Percentiles rank a stretch among this genome's conserved stretches.
These are phyloP conservation scores for Colletes collaris DNA, from an alignment of 2,888 invertebrate genomes.

Conservation along the genomic window DNA sequence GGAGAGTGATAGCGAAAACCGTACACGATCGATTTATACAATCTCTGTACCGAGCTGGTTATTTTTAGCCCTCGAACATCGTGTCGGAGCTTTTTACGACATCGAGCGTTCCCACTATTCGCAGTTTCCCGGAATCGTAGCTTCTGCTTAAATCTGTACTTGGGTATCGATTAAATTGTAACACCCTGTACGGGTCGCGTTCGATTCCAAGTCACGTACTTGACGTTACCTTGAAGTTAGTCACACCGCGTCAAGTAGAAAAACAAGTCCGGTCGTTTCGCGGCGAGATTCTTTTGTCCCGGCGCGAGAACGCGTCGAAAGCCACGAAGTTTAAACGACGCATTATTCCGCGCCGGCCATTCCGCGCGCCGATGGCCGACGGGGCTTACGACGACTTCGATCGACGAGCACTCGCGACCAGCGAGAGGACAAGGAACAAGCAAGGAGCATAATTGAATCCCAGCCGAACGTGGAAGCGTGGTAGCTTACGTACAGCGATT, in stretches of 20 bases:
- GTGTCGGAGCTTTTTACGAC: no score
- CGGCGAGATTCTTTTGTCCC: not conserved
- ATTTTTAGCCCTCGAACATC: no score
- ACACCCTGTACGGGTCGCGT: no score
- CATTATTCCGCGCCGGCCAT: conserved; percentile 54
- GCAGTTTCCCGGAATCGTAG: no score
- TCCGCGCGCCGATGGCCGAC: conserved; percentile 33
- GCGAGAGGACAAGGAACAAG: conserved; percentile 52
- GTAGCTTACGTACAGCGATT: conserved; percentile 73
- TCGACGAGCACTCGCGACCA: conserved; percentile 34
- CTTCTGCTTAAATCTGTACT: no score
- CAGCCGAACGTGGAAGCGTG: conserved; percentile 65
- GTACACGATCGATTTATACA: no score
- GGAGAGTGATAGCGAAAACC: no score
- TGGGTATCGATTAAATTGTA: not conserved
- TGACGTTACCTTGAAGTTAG: not conserved
- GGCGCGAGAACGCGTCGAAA: conserved; percentile 1
- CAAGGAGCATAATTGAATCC: conserved; percentile 72
- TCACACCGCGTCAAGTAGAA: not conserved
- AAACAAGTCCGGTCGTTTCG: not conserved
- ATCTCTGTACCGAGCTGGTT: no score
- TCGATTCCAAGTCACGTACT: not conserved
- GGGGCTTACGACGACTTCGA: conserved; percentile 20
- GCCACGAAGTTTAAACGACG: conserved; percentile 33
- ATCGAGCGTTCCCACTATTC: not conserved